These are phyloP conservation scores for Caenorhabditis sp. DNA, from an alignment of 2,888 invertebrate species.

Conservation along the genomic window DNA sequence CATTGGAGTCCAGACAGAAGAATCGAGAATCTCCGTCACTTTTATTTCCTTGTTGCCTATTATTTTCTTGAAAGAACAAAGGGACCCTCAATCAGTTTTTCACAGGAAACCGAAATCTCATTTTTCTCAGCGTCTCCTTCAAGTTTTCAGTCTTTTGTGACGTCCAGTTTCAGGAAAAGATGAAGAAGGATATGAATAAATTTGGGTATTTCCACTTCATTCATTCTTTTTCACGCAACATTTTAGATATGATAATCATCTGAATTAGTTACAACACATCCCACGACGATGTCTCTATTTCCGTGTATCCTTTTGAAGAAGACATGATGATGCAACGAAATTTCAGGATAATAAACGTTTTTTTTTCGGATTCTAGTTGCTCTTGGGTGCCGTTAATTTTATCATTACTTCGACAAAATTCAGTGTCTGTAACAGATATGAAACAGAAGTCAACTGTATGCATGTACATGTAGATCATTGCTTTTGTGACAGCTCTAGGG, in stretches of 20 bases:
- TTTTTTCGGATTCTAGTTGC: too few species aligned
- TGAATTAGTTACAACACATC: constrained; percentile 37
- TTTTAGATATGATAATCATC: constrained; percentile 43
- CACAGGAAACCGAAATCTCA: background rate
- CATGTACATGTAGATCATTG: too few species aligned
- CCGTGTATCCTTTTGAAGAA: constrained; percentile 21
- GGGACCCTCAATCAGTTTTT: background rate
- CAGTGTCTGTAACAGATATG: too few species aligned
- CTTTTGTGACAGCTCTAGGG: too few species aligned
- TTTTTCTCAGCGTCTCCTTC: background rate
- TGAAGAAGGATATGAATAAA: constrained; percentile 42
- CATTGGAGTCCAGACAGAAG: background rate
- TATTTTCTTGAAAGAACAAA: constrained; percentile 2
- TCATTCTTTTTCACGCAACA: constrained; percentile 24
- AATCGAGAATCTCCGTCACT: background rate
- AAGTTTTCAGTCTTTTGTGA: constrained; percentile 37
- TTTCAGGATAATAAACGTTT: background rate
- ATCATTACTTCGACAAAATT: too few species aligned
- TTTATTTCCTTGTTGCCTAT: constrained; percentile 14
- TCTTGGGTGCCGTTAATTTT: too few species aligned
- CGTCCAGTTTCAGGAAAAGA: constrained; percentile 41
- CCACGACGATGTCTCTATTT: constrained; percentile 19
- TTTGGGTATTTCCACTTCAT: constrained; percentile 17
- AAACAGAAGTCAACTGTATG: too few species aligned
- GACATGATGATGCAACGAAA: background rate